Base-by-base conservation (phyloP, 2,888 invertebrate genomes). In the Zaprionus lineosus region DNA sequence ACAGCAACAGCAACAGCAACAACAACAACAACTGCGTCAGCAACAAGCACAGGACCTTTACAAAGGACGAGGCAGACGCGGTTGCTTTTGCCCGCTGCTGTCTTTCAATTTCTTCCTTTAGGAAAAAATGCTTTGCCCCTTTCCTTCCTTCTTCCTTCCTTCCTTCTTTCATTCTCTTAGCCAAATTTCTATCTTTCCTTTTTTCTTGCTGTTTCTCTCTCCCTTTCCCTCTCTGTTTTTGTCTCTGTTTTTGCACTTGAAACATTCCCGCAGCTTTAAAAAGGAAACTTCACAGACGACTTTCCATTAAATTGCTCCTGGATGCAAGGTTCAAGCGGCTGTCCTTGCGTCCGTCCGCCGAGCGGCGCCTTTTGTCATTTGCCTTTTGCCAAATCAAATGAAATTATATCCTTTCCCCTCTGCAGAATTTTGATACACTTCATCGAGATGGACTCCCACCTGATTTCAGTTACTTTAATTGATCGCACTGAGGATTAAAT, bases 101-200 rank as follows among this genome's bases (percentile, higher is more conserved):
- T 81, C 81, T 81, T 84, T 76, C 73, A 67, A 64, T 70, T 83
- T 83, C 68, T 64, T 68, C 44, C 50, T 43, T 37, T 39, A 55
- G 37, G 37, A 62, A 73, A 84, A 84, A 82, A 77, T 70, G 56
- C 77, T 62, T 84, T 84, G n/a, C n/a, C n/a, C n/a, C n/a, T n/a
- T n/a, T n/a, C n/a, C n/a, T n/a, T n/a, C n/a, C n/a, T 67, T 50
- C 56, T 61, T 63, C 34, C 55, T 43, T 12, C 47, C 40, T 39
- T 36, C 47, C 34, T 47, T 41, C 29, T 34, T 50, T 29, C 29
- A 21, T 50, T 24, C 47, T 39, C 29, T 43, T 31, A 29, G 3
- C 48, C 21, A 18, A 34, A 52, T 57, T 60, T 55, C 24, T 8
- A 51, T 47, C 12, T 16, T 48, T 39, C 19, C n/a, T 41, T 39